Percentiles rank a stretch among this genome's conserved stretches.
Conservation (phyloP, 2,113 vertebrate genomes). For the Fregata magnificens region DNA sequence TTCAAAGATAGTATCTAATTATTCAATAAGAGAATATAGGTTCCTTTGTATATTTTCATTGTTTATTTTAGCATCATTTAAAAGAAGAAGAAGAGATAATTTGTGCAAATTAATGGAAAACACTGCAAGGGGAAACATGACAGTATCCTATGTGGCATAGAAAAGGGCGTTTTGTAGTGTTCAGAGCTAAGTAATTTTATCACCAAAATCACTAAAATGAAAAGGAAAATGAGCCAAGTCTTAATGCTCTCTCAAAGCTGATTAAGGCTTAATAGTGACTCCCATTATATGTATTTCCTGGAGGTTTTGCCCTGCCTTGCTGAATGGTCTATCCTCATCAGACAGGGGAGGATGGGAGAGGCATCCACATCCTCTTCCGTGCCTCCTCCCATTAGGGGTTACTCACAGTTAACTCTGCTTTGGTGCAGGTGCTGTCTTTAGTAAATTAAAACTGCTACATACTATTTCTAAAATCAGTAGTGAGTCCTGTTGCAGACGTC, state of each 20-base stretch:
- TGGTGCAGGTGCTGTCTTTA: neutral
- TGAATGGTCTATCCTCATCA: neutral
- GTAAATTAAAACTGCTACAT: neutral
- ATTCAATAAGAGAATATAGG: neutral
- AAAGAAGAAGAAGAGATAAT: neutral
- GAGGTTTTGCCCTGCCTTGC: conserved; percentile 29
- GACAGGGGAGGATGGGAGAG: conserved; percentile 47
- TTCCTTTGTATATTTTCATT: neutral
- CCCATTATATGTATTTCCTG: conserved; percentile 43
- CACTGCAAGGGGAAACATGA: neutral
- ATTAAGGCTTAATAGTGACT: neutral
- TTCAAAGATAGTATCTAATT: neutral
- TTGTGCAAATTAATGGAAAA: conserved; percentile 9
- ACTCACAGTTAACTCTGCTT: neutral
- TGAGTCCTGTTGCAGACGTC: neutral
- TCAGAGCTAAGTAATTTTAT: conserved; percentile 8
- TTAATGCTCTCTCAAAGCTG: neutral
- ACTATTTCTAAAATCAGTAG: fast-evolving
- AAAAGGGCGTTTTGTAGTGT: neutral
- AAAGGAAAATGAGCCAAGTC: conserved; percentile 1
- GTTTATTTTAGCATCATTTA: neutral
- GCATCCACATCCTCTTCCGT: conserved; percentile 51
- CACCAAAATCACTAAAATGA: neutral
- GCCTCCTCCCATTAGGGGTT: neutral
- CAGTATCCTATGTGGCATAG: neutral